phyloP scores from a whole-genome alignment of 2,888 invertebrate genomes.

The Drosophila gaucha region DNA sequence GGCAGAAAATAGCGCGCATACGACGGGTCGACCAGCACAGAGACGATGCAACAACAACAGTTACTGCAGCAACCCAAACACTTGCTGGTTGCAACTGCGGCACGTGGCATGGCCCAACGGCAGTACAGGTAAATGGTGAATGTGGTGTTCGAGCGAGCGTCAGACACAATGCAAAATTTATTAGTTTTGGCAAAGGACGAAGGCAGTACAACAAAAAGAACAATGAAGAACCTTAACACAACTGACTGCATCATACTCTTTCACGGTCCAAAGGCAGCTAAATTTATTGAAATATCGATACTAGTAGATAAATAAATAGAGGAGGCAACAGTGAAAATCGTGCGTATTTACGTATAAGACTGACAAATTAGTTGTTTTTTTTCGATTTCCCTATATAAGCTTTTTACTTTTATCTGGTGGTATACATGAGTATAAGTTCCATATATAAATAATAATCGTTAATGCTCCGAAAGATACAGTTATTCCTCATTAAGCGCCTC shows the following conservation, averaged over 20 bases:
- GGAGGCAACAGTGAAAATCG: no score
- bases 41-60: slow-evolving; percentile 3
- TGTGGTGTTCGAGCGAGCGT: slow-evolving; percentile 51
- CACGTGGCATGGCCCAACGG: slow-evolving; percentile 42
- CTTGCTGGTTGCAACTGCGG: slow-evolving; percentile 24
- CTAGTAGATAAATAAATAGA: no score
- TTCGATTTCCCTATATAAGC: no score
- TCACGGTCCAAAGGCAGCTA: neutral
- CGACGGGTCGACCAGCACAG: slow-evolving; percentile 41
- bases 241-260: neutral
- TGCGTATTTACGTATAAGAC: no score
- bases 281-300: neutral
- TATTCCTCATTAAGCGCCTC: no score
- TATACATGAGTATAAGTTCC: no score
- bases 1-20: slow-evolving; percentile 63
- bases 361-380: no score
- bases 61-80: slow-evolving; percentile 22
- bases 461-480: no score
- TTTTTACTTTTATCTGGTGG: no score
- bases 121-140: slow-evolving; percentile 55
- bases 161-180: slow-evolving; percentile 73
- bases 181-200: slow-evolving; percentile 65
- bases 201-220: slow-evolving; percentile 19
- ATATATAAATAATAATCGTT: no score
- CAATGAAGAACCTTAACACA: neutral